phyloP scores from a whole-genome alignment of 2,797 vertebrate genomes.

The Garrulus glandarius region DNA sequence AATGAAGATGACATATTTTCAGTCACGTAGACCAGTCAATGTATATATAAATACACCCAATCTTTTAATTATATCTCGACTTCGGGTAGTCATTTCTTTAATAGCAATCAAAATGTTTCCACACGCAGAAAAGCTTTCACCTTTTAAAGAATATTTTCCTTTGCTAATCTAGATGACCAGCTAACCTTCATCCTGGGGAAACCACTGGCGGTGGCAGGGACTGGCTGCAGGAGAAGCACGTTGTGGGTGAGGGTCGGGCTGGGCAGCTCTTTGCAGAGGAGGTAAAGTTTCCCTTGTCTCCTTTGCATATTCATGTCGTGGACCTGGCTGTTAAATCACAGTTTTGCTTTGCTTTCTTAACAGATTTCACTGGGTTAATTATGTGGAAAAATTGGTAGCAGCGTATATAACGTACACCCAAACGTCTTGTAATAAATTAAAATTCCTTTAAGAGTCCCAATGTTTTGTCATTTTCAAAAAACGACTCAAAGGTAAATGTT shows the following conservation, averaged over 20 bases:
- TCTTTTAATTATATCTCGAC: not conserved
- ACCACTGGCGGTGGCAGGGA: not conserved
- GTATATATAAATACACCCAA: not conserved
- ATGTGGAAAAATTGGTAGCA: not conserved
- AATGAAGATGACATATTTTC: not conserved
- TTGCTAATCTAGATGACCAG: not conserved
- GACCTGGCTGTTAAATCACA: not conserved
- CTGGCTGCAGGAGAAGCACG: not conserved
- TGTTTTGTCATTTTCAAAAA: constrained; percentile 1
- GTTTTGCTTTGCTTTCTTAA: constrained; percentile 4
- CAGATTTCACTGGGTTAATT: constrained; percentile 3
- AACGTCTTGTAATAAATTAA: not conserved
- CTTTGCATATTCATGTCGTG: constrained; percentile 5
- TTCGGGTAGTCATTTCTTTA: not conserved
- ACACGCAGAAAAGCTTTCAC: not conserved
- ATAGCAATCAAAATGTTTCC: not conserved
- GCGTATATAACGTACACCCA: not conserved
- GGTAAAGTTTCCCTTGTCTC: not conserved
- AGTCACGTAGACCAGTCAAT: not conserved
- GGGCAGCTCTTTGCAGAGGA: not conserved
- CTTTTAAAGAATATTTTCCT: not conserved
- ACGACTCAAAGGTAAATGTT: constrained; percentile 11
- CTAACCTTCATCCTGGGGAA: not conserved
- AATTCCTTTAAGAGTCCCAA: not conserved
- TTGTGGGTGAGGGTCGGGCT: not conserved